phyloP scores from a whole-genome alignment of 35 echinoderm and acorn worm species.

The Apostichopus parvimensis region DNA sequence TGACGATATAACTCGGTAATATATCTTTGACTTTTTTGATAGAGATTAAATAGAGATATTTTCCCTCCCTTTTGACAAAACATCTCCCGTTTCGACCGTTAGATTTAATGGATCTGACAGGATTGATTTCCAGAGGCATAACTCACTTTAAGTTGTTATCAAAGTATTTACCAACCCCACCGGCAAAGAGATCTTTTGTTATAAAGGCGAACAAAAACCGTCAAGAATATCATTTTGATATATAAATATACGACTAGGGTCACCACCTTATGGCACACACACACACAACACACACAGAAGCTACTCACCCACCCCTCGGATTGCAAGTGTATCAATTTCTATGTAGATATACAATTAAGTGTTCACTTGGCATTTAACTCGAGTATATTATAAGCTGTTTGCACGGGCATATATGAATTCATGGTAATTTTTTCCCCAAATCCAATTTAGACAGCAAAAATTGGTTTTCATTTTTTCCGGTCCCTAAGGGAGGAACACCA shows the following conservation, averaged over 20 bases:
- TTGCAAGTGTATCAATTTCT: too few relatives aligned
- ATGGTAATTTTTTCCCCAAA: slow-evolving; percentile 11
- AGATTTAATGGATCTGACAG: slow-evolving; percentile 31
- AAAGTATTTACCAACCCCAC: background rate
- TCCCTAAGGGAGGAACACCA: slow-evolving; percentile 33
- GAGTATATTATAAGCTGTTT: too few relatives aligned
- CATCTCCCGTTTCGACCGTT: background rate
- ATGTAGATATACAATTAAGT: too few relatives aligned
- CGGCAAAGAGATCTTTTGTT: background rate
- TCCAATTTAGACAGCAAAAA: slow-evolving; percentile 26
- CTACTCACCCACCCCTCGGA: background rate
- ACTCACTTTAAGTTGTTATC: slow-evolving; percentile 19
- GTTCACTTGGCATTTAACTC: too few relatives aligned
- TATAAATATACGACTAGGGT: background rate
- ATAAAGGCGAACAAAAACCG: background rate
- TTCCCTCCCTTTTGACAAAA: background rate
- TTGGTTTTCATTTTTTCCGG: background rate
- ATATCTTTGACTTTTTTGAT: too few relatives aligned
- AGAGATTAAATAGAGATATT: background rate
- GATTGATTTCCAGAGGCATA: slow-evolving; percentile 6
- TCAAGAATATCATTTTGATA: too few relatives aligned
- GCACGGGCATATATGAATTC: background rate
- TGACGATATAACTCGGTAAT: too few relatives aligned
- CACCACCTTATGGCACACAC: background rate
- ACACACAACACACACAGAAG: background rate